phyloP scores from a whole-genome alignment of 2,888 invertebrate species.

The Himalopsyche japonica region DNA sequence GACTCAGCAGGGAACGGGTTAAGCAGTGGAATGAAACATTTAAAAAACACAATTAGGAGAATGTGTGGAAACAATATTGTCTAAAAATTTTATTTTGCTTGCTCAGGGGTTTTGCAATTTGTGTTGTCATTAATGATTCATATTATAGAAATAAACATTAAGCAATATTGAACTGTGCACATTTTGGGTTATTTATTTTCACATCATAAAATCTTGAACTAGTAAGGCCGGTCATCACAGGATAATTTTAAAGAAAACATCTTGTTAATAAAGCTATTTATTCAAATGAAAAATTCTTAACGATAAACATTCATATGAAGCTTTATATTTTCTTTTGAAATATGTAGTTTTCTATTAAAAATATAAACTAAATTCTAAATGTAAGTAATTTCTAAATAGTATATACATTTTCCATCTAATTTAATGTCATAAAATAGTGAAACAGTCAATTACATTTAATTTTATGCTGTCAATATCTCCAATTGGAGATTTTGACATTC shows the following conservation, averaged over 20 bases:
- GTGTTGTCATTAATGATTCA: too few species aligned
- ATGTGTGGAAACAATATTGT: too few species aligned
- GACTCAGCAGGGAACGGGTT: too few species aligned
- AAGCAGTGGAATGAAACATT: too few species aligned
- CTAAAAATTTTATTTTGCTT: too few species aligned
- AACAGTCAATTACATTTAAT: background rate
- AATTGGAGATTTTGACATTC: background rate
- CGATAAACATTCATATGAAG: constrained; percentile 20
- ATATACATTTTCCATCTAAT: background rate
- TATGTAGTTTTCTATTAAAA: constrained; percentile 24
- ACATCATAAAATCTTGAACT: too few species aligned
- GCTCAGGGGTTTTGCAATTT: too few species aligned
- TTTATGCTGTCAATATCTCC: background rate
- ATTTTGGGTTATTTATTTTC: too few species aligned
- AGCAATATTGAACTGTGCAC: too few species aligned
- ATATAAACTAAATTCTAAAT: constrained; percentile 8
- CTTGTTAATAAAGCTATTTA: constrained; percentile 32
- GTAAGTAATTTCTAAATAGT: background rate
- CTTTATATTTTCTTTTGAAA: constrained; percentile 4
- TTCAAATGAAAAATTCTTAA: constrained; percentile 31
- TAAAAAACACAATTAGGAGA: too few species aligned
- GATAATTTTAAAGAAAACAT: background rate
- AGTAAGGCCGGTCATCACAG: background rate
- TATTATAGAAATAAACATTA: too few species aligned
- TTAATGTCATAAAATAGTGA: background rate